Evolutionary conservation across 2,888 invertebrate species (phyloP).

Genomic region (Sinohyriopsis cumingii): DNA sequence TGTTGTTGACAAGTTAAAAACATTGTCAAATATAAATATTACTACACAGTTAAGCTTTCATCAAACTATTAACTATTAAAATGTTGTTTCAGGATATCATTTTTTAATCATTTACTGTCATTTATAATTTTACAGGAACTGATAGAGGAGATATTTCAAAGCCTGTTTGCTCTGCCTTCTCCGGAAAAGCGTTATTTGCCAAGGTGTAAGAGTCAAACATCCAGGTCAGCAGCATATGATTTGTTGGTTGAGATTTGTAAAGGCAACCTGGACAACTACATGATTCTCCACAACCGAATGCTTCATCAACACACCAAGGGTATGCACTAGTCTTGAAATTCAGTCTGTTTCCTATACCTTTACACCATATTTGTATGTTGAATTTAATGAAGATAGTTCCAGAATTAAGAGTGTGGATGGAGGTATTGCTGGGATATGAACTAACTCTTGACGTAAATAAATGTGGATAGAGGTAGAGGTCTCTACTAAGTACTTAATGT

Average conservation of each 20-base stretch:
- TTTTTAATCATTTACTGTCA: too few relatives aligned
- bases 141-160: slow-evolving; percentile 82
- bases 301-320: slow-evolving; percentile 83
- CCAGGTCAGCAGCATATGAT: slow-evolving; percentile 92
- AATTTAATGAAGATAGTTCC: too few relatives aligned
- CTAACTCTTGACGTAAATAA: too few relatives aligned
- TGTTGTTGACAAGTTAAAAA: too few relatives aligned
- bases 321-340: slow-evolving; percentile 16
- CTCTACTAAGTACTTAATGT: too few relatives aligned
- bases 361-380: not conserved
- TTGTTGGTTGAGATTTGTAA: slow-evolving; percentile 90
- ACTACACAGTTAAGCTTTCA: too few relatives aligned
- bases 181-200: slow-evolving; percentile 87
- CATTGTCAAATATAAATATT: too few relatives aligned
- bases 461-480: too few relatives aligned
- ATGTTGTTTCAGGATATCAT: too few relatives aligned
- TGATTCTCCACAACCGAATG: slow-evolving; percentile 85
- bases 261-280: slow-evolving; percentile 88
- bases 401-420: too few relatives aligned
- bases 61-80: too few relatives aligned
- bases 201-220: slow-evolving; percentile 91
- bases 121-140: slow-evolving; percentile 54
- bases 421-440: too few relatives aligned
- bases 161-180: slow-evolving; percentile 91
- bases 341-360: not conserved